phyloP scores from a whole-genome alignment of 2,797 vertebrate genomes.

The Sebastes diaconus region DNA sequence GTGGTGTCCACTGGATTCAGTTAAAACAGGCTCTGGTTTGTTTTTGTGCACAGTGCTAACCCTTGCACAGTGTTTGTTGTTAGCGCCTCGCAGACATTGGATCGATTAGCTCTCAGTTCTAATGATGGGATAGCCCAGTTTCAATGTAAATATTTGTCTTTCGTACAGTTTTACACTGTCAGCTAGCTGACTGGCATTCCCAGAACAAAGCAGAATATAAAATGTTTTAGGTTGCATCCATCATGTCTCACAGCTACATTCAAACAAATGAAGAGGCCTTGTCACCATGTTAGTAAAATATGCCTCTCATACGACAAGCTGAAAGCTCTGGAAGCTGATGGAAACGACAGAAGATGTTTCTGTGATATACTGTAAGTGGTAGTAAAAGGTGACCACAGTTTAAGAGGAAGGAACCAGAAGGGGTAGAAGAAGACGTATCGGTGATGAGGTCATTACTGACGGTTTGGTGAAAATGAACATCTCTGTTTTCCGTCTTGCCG shows the following conservation, averaged over 20 bases:
- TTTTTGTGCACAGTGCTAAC: slow-evolving; percentile 30
- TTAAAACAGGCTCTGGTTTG: slow-evolving; percentile 50
- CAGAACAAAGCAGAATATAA: neutral
- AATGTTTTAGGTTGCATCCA: neutral
- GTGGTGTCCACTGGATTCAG: slow-evolving; percentile 51
- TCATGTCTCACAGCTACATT: neutral
- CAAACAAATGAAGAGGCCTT: neutral
- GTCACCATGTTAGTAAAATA: neutral
- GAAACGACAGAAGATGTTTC: neutral
- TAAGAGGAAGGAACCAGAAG: neutral
- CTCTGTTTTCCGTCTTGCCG: slow-evolving; percentile 40
- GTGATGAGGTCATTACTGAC: slow-evolving; percentile 25
- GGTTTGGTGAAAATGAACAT: slow-evolving; percentile 24
- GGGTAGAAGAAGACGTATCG: slow-evolving; percentile 17
- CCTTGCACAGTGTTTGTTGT: slow-evolving; percentile 21
- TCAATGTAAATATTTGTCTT: slow-evolving; percentile 19
- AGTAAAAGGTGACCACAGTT: neutral
- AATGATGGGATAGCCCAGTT: slow-evolving; percentile 12
- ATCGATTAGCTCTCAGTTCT: slow-evolving; percentile 14
- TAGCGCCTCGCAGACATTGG: neutral
- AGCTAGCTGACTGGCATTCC: neutral
- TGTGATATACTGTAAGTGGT: neutral
- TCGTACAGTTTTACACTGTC: neutral
- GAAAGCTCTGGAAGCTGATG: neutral
- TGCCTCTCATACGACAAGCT: neutral